Conservation (phyloP, 1,140 invertebrate genomes). For the Eriocheir sinensis region DNA sequence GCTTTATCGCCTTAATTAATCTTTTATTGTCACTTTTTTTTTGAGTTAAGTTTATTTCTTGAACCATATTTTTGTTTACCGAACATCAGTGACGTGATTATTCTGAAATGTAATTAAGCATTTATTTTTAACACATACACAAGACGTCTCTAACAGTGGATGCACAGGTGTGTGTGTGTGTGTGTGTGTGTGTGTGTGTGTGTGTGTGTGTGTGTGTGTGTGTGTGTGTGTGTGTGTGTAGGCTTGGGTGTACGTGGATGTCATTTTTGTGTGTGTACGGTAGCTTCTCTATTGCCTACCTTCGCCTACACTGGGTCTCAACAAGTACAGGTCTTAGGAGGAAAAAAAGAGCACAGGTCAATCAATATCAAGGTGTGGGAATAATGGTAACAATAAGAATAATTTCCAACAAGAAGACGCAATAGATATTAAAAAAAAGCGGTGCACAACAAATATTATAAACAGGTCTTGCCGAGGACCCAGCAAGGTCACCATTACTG, state of each 20-base stretch:
- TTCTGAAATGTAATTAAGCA: neutral
- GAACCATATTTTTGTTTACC: no score
- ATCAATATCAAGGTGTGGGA: neutral
- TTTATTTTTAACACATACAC: neutral
- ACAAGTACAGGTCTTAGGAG: neutral
- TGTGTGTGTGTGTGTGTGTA: constrained; percentile 19
- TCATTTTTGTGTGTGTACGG: neutral
- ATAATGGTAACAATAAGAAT: neutral
- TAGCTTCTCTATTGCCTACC: neutral
- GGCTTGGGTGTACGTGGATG: no score
- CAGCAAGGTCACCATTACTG: neutral
- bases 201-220: constrained; percentile 14
- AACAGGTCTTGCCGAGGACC: neutral
- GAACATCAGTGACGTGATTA: neutral
- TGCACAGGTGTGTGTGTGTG: constrained; percentile 8
- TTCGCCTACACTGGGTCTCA: neutral
- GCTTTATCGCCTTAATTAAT: no score
- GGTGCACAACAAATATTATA: neutral
- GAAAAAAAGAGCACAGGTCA: neutral
- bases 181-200: neutral
- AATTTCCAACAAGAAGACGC: no score
- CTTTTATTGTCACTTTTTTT: no score
- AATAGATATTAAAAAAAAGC: no score
- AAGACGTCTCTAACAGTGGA: neutral
- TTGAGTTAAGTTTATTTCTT: no score